phyloP scores from a whole-genome alignment of 1,140 invertebrate genomes.

The Conus betulinus region DNA sequence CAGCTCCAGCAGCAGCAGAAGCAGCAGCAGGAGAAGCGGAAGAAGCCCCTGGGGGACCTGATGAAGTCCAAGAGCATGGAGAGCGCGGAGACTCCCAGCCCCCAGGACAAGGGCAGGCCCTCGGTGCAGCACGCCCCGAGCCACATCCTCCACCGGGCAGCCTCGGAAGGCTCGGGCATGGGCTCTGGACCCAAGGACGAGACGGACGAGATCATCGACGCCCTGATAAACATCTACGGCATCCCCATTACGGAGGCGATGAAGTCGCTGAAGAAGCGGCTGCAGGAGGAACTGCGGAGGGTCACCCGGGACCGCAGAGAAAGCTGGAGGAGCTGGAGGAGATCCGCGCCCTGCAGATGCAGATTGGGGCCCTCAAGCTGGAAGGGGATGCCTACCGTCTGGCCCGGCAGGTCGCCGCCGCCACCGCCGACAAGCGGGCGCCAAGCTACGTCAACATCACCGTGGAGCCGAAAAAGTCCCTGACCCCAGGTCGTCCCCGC shows the following conservation, averaged over 20 bases:
- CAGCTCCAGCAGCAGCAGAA: not conserved
- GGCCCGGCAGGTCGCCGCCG: conserved; percentile 27
- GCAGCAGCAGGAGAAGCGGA: conserved; percentile 33
- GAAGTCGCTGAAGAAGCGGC: conserved; percentile 78
- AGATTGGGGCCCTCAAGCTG: conserved; percentile 71
- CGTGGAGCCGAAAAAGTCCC: conserved; percentile 44
- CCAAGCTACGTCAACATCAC: conserved; percentile 20
- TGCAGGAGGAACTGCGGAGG: conserved; percentile 79
- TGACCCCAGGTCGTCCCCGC: conserved; percentile 68
- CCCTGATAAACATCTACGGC: conserved; percentile 70
- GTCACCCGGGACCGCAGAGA: conserved; percentile 74
- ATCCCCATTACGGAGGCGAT: conserved; percentile 77
- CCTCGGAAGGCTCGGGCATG: conserved; percentile 39
- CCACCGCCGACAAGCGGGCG: conserved; percentile 20
- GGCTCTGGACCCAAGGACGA: conserved; percentile 59
- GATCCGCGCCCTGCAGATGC: conserved; percentile 69
- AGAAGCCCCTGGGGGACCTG: conserved; percentile 33
- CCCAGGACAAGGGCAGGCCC: not conserved
- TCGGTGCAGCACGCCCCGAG: conserved; percentile 12
- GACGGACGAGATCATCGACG: conserved; percentile 71
- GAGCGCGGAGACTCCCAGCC: conserved; percentile 21
- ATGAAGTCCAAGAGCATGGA: conserved; percentile 53
- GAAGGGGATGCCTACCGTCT: conserved; percentile 56
- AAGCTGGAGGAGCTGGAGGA: conserved; percentile 77
- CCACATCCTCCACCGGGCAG: conserved; percentile 39